A percentile compares a stretch with the other conserved stretches of the same genome.
Conservation (phyloP, 2,888 invertebrate species). For the Camptogramma bilineatum region DNA sequence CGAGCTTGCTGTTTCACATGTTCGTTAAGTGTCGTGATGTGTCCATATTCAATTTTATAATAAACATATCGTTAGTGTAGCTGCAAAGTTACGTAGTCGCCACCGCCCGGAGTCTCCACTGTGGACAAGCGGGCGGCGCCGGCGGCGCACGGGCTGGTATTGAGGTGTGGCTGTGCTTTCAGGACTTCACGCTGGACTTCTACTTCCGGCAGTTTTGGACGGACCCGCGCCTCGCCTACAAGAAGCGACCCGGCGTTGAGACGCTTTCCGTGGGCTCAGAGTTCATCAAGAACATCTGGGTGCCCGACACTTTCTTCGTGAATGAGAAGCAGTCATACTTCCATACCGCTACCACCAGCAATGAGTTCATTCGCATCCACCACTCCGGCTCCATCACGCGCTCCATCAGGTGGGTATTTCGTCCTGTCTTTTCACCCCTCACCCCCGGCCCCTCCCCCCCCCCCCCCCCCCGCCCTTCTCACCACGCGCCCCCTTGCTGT, state of each 20-base stretch:
- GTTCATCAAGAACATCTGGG: constrained; percentile 98
- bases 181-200: constrained; percentile 98
- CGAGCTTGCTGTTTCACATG: constrained; percentile 40
- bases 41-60: constrained; percentile 27
- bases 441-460: not conserved
- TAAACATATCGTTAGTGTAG: not conserved
- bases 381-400: constrained; percentile 96
- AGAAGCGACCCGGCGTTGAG: constrained; percentile 93
- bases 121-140: not conserved
- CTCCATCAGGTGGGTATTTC: constrained; percentile 97
- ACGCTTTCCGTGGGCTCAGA: constrained; percentile 95
- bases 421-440: too few species aligned
- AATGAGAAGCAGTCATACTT: constrained; percentile 99
- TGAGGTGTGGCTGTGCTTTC: constrained; percentile 34
- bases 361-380: constrained; percentile 97
- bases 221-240: constrained; percentile 95
- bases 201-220: constrained; percentile 99
- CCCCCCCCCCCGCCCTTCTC: not conserved
- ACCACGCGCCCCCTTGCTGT: constrained; percentile 46
- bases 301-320: constrained; percentile 99
- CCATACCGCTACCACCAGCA: constrained; percentile 99
- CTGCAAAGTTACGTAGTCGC: constrained; percentile 5
- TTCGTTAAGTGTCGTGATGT: constrained; percentile 45
- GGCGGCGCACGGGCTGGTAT: not conserved
- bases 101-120: constrained; percentile 2